Evolutionary conservation across 37 sponge, comb jelly and placozoan genomes (phyloP).

Genomic region (Cliona cf. orientalis): DNA sequence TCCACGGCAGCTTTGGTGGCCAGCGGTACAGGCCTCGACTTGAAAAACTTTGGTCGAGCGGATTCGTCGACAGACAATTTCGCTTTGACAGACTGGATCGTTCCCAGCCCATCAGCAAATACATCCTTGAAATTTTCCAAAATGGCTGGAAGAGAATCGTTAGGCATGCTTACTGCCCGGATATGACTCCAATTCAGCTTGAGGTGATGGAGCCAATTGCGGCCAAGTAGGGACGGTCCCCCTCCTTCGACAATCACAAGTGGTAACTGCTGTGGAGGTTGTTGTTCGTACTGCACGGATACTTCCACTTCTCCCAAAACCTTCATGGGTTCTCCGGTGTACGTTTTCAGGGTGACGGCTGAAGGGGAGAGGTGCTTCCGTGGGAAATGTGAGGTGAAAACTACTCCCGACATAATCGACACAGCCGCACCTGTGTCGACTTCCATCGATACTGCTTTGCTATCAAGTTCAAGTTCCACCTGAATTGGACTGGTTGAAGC

Average conservation of each 20-base stretch:
- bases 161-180: background rate
- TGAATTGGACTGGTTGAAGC: too few relatives aligned
- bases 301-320: background rate
- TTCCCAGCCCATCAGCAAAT: constrained; percentile 22
- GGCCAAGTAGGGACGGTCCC: constrained; percentile 22
- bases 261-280: background rate
- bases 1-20: constrained; percentile 15
- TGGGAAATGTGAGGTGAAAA: too few relatives aligned
- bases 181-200: constrained; percentile 26
- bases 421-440: too few relatives aligned
- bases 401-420: too few relatives aligned
- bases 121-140: constrained; percentile 10
- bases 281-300: background rate
- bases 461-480: too few relatives aligned
- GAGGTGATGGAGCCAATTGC: constrained; percentile 39
- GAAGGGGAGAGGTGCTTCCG: too few relatives aligned
- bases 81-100: constrained; percentile 13
- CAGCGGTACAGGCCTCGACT: constrained; percentile 30
- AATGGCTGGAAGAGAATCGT: background rate
- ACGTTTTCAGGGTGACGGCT: constrained; percentile 12
- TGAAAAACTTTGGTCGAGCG: constrained; percentile 19
- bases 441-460: too few relatives aligned
- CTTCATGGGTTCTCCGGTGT: constrained; percentile 12
- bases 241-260: constrained; percentile 5
- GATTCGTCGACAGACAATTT: background rate